These are phyloP conservation scores for Eulemur coronatus DNA, from an alignment of 2,797 vertebrate species.

Conservation along the genomic window DNA sequence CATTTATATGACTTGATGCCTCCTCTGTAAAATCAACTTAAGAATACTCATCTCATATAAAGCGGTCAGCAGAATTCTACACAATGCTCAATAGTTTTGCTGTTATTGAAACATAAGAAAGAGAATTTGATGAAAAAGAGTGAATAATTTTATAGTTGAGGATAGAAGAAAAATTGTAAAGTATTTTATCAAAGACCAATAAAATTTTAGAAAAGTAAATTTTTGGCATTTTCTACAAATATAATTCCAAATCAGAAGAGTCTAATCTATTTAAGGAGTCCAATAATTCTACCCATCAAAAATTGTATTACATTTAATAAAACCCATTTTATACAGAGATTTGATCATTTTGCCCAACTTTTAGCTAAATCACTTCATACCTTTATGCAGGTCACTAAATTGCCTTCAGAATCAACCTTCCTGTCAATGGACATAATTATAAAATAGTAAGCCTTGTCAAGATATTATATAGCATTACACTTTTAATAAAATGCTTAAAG, in stretches of 20 bases:
- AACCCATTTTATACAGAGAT: background rate
- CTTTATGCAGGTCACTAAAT: background rate
- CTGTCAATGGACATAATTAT: background rate
- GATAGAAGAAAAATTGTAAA: background rate
- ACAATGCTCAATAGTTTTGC: background rate
- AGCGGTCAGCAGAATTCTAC: background rate
- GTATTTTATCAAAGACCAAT: conserved; percentile 17
- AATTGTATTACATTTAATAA: background rate
- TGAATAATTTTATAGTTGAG: background rate
- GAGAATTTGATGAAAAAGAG: background rate
- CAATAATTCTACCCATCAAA: background rate
- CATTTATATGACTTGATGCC: background rate
- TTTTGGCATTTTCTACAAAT: conserved; percentile 15
- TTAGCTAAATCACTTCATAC: background rate
- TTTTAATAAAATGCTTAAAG: conserved; percentile 42
- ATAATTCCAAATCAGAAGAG: background rate
- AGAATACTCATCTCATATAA: background rate
- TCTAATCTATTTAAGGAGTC: background rate
- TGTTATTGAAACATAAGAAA: background rate
- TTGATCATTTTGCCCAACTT: background rate
- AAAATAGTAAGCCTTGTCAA: background rate
- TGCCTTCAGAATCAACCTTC: conserved; percentile 4
- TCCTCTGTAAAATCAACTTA: background rate
- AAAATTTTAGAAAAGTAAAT: conserved; percentile 25
- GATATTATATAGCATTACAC: background rate